Base-by-base conservation (phyloP, 2,888 invertebrate species). In the Salticus scenicus region DNA sequence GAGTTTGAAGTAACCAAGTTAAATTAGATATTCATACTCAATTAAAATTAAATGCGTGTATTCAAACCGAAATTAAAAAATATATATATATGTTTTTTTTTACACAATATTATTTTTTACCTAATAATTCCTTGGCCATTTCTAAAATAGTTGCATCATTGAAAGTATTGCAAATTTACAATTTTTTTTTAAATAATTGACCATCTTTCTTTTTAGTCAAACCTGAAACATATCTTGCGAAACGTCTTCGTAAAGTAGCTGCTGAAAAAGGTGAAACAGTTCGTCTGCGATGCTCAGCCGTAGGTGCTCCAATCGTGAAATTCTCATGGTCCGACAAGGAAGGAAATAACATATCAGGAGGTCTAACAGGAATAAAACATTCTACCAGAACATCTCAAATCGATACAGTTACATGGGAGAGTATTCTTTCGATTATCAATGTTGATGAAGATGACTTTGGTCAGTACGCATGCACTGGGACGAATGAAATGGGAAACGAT, bases 391-490 rank as follows among this genome's bases (percentile, higher is more conserved):
- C 90, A 24, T 67, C 90, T 28, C 92, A 94, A 93, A 90, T 94
- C 14, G 96, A 96, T 90, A 92, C 94, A 0, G 93, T 97, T 57
- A 94, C 94, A 0, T 96, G 96, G 89, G 95, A 96, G 89, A 96
- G 97, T 17, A 93, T 94, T 5, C 92, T 98, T 31, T 93, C 94
- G 76, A 94, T 98, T 82, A 94, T 94, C 88, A 95, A 95, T 89
- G 95, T 98, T 20, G 94, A 94, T 0, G 93, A 95, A 0, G 93
- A 94, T 0, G 98, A 98, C 91, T 98, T 98, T 90, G 98, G 98
- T 0, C 93, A 93, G 37, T 98, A 98, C 90, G 95, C 95, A 89
- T 98, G 98, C 90, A 94, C 95, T 0, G 97, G 97, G 0, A 93
- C 94, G 87, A 98, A 98, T 90, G 95, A 95, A 83, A 92, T 97